Evolutionary conservation across 2,113 vertebrate genomes (phyloP).

Genomic region (Damaliscus lunatus): DNA sequence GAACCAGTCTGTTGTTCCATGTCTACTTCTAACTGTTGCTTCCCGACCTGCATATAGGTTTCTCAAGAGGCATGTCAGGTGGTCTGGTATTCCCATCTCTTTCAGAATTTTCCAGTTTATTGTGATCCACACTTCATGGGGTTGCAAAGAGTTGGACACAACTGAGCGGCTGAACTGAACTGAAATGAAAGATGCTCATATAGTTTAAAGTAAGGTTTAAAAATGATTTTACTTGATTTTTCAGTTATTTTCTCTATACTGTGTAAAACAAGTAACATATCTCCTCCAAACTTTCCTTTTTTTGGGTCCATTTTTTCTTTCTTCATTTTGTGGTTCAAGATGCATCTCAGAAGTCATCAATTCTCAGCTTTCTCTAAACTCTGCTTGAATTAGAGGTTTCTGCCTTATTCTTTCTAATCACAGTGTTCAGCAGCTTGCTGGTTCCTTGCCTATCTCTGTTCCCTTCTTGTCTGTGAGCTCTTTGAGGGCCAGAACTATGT

Average conservation of each 20-base stretch:
- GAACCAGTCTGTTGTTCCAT: too few relatives aligned
- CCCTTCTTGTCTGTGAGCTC: not conserved
- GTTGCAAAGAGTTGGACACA: too few relatives aligned
- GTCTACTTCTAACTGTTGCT: too few relatives aligned
- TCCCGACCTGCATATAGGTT: too few relatives aligned
- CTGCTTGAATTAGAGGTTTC: not conserved
- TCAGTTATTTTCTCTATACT: not conserved
- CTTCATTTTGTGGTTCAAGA: not conserved
- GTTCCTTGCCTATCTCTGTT: not conserved
- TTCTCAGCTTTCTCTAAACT: not conserved
- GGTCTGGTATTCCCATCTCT: too few relatives aligned
- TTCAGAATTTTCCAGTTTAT: too few relatives aligned
- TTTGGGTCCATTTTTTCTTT: not conserved
- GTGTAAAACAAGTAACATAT: not conserved
- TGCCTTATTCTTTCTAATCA: not conserved
- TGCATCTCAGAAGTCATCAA: not conserved
- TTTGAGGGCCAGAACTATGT: not conserved
- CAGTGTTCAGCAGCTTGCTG: not conserved
- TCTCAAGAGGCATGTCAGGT: too few relatives aligned
- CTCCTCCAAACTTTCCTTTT: not conserved
- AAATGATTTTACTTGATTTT: not conserved
- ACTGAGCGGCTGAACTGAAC: too few relatives aligned
- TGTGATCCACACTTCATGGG: too few relatives aligned
- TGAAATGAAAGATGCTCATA: too few relatives aligned
- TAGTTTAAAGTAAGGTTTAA: not conserved